Conservation (phyloP, 2,113 vertebrate genomes). For the Emydura subglobosa region DNA sequence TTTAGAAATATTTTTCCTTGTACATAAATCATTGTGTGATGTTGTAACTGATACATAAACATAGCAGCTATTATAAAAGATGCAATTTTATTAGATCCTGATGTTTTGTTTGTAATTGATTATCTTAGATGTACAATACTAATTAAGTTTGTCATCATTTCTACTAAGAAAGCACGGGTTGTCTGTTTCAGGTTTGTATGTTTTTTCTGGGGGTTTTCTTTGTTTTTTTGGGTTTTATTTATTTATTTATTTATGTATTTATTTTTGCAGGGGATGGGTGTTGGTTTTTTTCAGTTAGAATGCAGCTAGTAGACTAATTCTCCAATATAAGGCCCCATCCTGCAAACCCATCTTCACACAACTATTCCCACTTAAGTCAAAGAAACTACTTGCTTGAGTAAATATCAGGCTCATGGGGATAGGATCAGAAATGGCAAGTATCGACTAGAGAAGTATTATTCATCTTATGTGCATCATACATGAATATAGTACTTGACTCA, state of each 20-base stretch:
- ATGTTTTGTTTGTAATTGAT: conserved; percentile 48
- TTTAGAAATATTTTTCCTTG: not conserved
- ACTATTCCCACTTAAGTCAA: not conserved
- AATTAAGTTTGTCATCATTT: conserved; percentile 28
- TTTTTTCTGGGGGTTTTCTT: not conserved
- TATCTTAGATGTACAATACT: not conserved
- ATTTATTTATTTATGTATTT: too few relatives aligned
- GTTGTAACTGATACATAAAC: not conserved
- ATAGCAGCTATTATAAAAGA: not conserved
- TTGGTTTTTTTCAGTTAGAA: not conserved
- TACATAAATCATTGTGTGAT: conserved; percentile 6
- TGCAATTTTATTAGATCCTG: not conserved
- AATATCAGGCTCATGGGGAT: not conserved
- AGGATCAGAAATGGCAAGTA: not conserved
- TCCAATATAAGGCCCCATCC: not conserved
- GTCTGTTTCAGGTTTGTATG: not conserved
- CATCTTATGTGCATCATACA: not conserved
- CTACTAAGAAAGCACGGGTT: conserved; percentile 14
- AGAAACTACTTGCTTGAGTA: not conserved
- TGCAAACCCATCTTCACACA: not conserved
- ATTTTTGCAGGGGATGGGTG: too few relatives aligned
- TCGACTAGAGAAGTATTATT: not conserved
- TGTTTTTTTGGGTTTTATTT: not conserved
- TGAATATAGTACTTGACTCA: not conserved
- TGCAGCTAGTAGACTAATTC: conserved; percentile 2